phyloP scores from a whole-genome alignment of 2,888 invertebrate species.

The Ophraella communa region DNA sequence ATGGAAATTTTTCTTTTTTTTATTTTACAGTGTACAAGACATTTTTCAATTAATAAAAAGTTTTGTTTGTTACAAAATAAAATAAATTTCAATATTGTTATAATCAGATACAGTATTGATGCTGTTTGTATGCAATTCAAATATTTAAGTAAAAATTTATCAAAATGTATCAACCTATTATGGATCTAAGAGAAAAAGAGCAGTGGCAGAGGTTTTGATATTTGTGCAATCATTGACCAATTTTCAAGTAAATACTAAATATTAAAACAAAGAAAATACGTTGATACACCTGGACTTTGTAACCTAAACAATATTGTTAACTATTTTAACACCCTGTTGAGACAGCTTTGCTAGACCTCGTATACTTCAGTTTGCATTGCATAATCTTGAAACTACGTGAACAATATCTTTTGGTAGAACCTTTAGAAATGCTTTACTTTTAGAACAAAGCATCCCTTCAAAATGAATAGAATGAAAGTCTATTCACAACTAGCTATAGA shows the following conservation, averaged over 20 bases:
- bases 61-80: no score
- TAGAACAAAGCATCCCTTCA: conserved; percentile 22
- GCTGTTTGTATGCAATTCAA: no score
- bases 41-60: no score
- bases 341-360: not conserved
- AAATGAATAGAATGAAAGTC: conserved; percentile 16
- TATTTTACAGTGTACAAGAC: no score
- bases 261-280: not conserved
- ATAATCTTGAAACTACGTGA: conserved; percentile 10
- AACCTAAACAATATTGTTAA: not conserved
- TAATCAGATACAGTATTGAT: no score
- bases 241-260: not conserved
- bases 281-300: not conserved
- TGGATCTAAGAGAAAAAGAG: no score
- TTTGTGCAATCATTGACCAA: no score
- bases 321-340: not conserved
- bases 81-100: no score
- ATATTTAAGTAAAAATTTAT: no score
- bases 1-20: no score
- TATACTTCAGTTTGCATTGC: not conserved
- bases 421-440: conserved; percentile 16
- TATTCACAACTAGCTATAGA: conserved; percentile 21
- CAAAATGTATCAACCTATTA: no score
- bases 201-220: no score
- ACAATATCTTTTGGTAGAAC: conserved; percentile 6